A percentile compares a stretch with the other conserved stretches of the same genome.
phyloP scores from a whole-genome alignment of 2,888 invertebrate species.

The Hirtodrosophila cameraria region DNA sequence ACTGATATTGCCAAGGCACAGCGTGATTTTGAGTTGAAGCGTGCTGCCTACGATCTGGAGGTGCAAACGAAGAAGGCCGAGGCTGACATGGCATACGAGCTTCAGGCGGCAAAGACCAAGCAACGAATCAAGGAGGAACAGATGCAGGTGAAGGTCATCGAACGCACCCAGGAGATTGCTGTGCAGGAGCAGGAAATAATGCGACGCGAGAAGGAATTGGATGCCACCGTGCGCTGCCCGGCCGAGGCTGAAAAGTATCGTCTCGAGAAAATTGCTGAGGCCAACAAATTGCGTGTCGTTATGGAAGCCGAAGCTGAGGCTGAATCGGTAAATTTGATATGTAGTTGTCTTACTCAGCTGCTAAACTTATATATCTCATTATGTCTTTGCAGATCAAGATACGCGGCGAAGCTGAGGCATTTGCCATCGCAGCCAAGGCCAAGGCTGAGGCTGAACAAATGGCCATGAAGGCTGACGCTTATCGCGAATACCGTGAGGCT shows the following conservation, averaged over 20 bases:
- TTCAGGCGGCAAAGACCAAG: constrained; percentile 97
- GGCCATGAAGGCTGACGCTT: constrained; percentile 98
- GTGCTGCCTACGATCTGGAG: constrained; percentile 98
- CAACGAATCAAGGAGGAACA: constrained; percentile 98
- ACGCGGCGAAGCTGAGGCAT: constrained; percentile 95
- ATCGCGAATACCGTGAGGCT: constrained; percentile 97
- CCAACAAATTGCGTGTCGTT: constrained; percentile 93
- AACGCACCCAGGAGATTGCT: constrained; percentile 95
- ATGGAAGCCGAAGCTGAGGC: constrained; percentile 98
- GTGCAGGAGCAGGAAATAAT: constrained; percentile 98
- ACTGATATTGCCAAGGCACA: constrained; percentile 99
- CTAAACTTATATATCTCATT: neutral
- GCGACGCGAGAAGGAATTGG: constrained; percentile 95
- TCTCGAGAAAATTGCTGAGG: constrained; percentile 97
- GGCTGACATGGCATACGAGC: constrained; percentile 95
- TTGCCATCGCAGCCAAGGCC: constrained; percentile 96
- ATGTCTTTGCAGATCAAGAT: constrained; percentile 87
- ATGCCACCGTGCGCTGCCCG: constrained; percentile 95
- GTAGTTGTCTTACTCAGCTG: neutral
- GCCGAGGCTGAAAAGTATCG: constrained; percentile 97
- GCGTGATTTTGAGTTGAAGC: constrained; percentile 97
- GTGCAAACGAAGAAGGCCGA: constrained; percentile 95
- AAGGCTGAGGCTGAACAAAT: constrained; percentile 98
- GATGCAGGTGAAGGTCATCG: constrained; percentile 97
- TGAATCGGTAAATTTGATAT: constrained; percentile 87